Conservation (phyloP, 2,888 invertebrate genomes). For the Willowsia nigromaculata region DNA sequence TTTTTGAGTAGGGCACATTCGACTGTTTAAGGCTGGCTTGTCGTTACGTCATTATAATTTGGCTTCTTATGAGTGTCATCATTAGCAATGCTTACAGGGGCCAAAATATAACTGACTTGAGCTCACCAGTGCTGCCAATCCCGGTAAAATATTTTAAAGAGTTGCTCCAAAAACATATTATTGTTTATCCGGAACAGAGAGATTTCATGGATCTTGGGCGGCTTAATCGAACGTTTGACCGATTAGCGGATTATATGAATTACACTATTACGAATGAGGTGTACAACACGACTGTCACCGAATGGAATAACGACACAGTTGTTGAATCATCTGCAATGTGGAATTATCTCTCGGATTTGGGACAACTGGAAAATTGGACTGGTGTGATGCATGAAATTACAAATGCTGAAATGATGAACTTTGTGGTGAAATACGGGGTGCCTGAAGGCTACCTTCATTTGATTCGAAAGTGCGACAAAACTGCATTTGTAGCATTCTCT, state of each 20-base stretch:
- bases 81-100: not conserved
- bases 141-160: not conserved
- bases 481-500: not conserved
- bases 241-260: too few species aligned
- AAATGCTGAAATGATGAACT: not conserved
- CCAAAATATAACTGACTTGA: not conserved
- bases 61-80: not conserved
- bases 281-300: too few species aligned
- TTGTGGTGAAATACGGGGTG: not conserved
- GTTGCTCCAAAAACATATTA: not conserved
- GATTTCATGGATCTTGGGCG: not conserved
- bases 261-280: too few species aligned
- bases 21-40: too few species aligned
- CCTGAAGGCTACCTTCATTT: not conserved
- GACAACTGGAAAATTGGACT: too few species aligned
- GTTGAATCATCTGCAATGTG: too few species aligned
- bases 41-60: not conserved
- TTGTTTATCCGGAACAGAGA: not conserved
- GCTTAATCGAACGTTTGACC: too few species aligned
- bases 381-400: not conserved
- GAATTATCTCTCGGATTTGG: too few species aligned
- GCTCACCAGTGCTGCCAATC: not conserved
- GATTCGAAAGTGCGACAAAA: not conserved
- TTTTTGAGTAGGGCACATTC: not conserved
- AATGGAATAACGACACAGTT: too few species aligned